These are phyloP conservation scores for Antheraea pernyi DNA, from an alignment of 1,140 invertebrate genomes.

Conservation along the genomic window DNA sequence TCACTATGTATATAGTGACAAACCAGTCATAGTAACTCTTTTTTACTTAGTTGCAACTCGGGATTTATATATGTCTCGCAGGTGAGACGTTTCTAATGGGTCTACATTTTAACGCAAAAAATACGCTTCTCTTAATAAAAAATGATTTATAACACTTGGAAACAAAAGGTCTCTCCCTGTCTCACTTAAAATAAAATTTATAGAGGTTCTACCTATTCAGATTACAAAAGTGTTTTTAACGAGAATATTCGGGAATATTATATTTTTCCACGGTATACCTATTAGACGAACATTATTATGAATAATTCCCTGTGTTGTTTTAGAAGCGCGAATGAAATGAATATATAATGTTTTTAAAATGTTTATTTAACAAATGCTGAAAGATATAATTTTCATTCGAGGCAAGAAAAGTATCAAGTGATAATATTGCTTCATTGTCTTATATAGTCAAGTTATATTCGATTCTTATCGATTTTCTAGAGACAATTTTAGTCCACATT, in stretches of 20 bases:
- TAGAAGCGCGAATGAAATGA: neutral
- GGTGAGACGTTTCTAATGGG: neutral
- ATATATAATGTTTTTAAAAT: neutral
- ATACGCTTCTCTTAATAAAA: neutral
- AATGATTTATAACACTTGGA: neutral
- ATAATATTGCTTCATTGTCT: too few relatives aligned
- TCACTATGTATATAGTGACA: too few relatives aligned
- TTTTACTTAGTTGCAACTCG: too few relatives aligned
- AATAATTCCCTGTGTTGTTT: conserved; percentile 1
- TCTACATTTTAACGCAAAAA: neutral
- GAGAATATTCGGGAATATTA: neutral
- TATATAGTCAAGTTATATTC: too few relatives aligned
- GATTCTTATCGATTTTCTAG: too few relatives aligned
- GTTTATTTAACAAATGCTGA: neutral
- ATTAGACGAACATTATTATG: neutral
- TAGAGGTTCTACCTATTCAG: neutral
- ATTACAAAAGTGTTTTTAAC: neutral
- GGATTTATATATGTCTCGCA: too few relatives aligned
- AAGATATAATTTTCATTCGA: too few relatives aligned
- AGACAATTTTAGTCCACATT: too few relatives aligned
- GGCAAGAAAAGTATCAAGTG: too few relatives aligned
- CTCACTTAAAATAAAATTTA: neutral
- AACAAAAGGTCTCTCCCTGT: neutral
- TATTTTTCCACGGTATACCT: neutral
- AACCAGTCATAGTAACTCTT: too few relatives aligned